Evolutionary conservation across 2,113 vertebrate genomes (phyloP), one percentile per base, ranked within the genome.

Genomic region (Sialia sialis): DNA sequence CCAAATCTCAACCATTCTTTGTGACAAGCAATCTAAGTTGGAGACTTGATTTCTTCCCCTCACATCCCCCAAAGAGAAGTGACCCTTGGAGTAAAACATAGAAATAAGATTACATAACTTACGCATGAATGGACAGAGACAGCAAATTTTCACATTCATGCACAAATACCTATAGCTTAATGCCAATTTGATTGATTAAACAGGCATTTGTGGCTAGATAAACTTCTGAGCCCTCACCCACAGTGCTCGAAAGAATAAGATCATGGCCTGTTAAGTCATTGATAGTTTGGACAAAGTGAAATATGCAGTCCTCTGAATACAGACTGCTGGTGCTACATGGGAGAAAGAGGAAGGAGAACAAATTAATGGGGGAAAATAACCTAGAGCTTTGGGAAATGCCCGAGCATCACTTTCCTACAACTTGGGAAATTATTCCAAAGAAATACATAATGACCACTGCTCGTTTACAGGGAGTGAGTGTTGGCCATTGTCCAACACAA

Each of bases 401-500:
- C 4, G 4, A 67, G 7, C 44, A 23, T 10, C n/a, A 13, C 23
- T 85, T 11, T 55, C 55, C n/a, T 55, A 30, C 18, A 30, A 6
- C 36, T 14, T 78, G 38, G 34, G n/a, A 78, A 67, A 48, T 12
- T 0, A 84, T 6, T 68, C 18, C 18, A 34, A 43, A 3, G 14
- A 75, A 75, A 73, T 21, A 54, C 13, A 64, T 6, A 29, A 8
- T 30, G 56, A 82, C 18, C 10, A 14, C 26, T 36, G 32, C 8
- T 34, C 3, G 15, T 36, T 34, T 32, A 14, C 48, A 79, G 5
- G 63, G 22, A 87, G 54, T 1, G 3, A 49, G 13, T 25, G 27
- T 0, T 34, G 18, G 29, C 27, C 20, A 43, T 17, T 48, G 27
- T 10, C n/a, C 69, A 86, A 39, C 19, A 43, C 0, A 0, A 23